Percentiles rank a stretch among this genome's conserved stretches.
Conservation (phyloP, 2,797 vertebrate species). For the Lepilemur ruficaudatus region DNA sequence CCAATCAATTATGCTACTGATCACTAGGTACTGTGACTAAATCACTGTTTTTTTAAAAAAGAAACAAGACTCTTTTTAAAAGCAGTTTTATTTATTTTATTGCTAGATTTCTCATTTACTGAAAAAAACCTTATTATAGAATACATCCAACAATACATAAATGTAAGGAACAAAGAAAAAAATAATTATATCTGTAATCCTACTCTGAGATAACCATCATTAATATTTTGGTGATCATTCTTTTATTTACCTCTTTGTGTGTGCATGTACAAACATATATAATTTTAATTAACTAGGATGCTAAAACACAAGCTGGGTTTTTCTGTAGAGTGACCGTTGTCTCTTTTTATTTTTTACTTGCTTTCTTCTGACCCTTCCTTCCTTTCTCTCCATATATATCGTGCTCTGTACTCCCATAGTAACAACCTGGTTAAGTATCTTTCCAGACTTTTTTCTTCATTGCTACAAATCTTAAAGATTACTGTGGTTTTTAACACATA, state of each 20-base stretch:
- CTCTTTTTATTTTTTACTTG: neutral
- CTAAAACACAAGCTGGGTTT: neutral
- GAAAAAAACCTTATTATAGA: neutral
- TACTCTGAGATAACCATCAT: neutral
- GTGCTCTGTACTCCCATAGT: too few species aligned
- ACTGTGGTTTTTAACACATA: neutral
- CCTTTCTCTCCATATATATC: neutral
- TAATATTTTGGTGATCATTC: neutral
- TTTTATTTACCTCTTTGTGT: neutral
- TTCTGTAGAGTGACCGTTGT: neutral
- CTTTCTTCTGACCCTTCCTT: neutral
- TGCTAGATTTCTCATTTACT: neutral
- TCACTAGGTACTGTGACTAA: neutral
- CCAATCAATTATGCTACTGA: neutral
- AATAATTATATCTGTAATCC: neutral
- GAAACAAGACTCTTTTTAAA: neutral
- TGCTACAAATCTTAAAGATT: neutral
- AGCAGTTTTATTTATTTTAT: neutral
- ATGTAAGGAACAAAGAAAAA: neutral
- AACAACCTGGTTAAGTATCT: neutral
- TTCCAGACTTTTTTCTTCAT: neutral
- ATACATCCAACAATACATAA: neutral
- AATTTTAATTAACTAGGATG: neutral
- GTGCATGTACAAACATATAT: neutral
- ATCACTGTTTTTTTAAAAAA: neutral